Evolutionary conservation across 2,797 vertebrate genomes (phyloP), one percentile per base, ranked within the genome.

Genomic region (Lindbergichthys nudifrons): DNA sequence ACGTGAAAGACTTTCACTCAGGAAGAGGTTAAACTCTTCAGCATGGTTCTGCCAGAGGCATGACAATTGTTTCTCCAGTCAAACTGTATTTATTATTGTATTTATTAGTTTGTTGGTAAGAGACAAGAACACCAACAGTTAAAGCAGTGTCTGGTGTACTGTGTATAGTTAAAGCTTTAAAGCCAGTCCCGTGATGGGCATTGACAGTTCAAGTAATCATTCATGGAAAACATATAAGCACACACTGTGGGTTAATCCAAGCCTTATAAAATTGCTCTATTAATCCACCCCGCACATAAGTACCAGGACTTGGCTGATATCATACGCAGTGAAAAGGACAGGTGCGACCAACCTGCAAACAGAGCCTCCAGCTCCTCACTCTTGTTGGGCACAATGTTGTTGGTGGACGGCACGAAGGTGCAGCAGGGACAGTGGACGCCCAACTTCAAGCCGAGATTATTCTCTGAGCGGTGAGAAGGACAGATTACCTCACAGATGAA

Each of bases 341-440:
- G 32, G 30, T n/a, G 43, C 7, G 54, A 65, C 87, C 59, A 36
- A 96, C 95, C 95, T 91, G 95, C 93, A 83, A 96, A 96, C 19
- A 95, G 92, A 19, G 94, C 92, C 79, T 96, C 94, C 77, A 96
- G 88, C 77, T 96, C 95, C 80, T 96, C 95, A 12, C 93, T 96
- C 88, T 95, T 95, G 82, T 96, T 96, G 72, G 93, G 93, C 52
- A 95, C 88, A 0, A 96, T 96, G 82, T 95, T 96, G 90, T 96
- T 96, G 70, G 94, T 95, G 82, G 95, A 93, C 0, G 95, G 94
- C 62, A 96, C 66, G 18, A 96, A 96, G 43, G 95, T 96, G 85
- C 95, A 96, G 86, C 95, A 96, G 13, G 95, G 94, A 89, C 95
- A 96, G 89, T 96, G 95, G 62, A 96, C 90, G 1, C 95, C 95